These are phyloP conservation scores for Troides oblongomaculatus DNA, from an alignment of 2,888 invertebrate species.

Conservation along the genomic window DNA sequence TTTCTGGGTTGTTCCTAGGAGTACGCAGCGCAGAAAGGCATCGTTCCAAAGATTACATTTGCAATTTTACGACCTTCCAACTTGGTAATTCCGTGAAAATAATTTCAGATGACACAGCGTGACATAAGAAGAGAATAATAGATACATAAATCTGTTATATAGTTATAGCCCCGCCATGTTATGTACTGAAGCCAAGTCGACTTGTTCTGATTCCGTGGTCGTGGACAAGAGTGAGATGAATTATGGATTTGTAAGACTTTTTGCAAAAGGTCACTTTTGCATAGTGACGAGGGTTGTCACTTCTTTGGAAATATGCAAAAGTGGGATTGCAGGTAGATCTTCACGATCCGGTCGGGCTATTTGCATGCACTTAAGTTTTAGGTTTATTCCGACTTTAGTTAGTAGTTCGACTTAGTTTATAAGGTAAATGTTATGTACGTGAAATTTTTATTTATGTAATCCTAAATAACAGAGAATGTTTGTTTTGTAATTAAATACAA, in stretches of 20 bases:
- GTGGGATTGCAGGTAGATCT: neutral
- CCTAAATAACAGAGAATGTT: neutral
- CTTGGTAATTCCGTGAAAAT: slow-evolving; percentile 4
- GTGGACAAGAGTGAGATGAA: slow-evolving; percentile 24
- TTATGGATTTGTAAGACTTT: slow-evolving; percentile 17
- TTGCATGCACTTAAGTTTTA: too few species aligned
- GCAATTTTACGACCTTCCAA: too few species aligned
- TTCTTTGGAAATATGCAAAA: slow-evolving; percentile 16
- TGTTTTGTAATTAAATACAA: neutral
- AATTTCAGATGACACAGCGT: slow-evolving; percentile 15
- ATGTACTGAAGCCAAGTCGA: slow-evolving; percentile 11
- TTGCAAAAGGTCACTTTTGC: slow-evolving; percentile 15
- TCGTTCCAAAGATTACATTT: too few species aligned
- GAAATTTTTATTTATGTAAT: too few species aligned
- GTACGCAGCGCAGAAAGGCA: too few species aligned
- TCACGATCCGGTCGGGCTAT: neutral
- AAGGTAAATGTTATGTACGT: neutral
- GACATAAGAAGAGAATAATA: slow-evolving; percentile 15
- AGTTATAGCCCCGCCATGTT: slow-evolving; percentile 7
- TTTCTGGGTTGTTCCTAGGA: too few species aligned
- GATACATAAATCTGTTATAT: slow-evolving; percentile 10
- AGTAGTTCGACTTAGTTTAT: neutral
- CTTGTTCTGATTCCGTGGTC: slow-evolving; percentile 19
- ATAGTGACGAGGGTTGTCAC: slow-evolving; percentile 23
- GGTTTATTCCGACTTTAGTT: neutral